Base-by-base conservation (phyloP, 2,888 invertebrate species). In the Kryphioiulus occultus region DNA sequence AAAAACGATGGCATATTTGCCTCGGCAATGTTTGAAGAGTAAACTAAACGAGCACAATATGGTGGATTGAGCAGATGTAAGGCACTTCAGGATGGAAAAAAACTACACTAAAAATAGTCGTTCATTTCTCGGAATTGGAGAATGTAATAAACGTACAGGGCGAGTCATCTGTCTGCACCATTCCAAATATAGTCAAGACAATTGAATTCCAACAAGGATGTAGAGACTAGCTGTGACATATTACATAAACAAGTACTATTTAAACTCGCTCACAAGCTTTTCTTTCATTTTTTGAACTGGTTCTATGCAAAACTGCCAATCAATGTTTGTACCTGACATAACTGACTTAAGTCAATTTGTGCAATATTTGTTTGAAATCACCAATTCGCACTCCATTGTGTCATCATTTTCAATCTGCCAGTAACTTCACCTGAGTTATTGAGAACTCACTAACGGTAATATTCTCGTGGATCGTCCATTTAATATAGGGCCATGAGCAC, bases 1-100 rank as follows among this genome's bases (percentile, higher is more conserved):
- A 59, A 59, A 59, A 59, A 2, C 5, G 53, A 59, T 59, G 53
- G 53, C 53, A 59, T n/a, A n/a, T 59, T 59, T n/a, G 17, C 5
- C 53, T 59, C 53, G 53, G 53, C 53, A 59, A n/a, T 59, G 53
- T 59, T 59, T 59, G n/a, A 59, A 59, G n/a, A 59, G 53, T 59
- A 59, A 59, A n/a, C 53, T 59, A 59, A 59, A 59, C 53, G 53
- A 59, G n/a, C 53, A 19, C 53, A 59, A 59, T 59, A 59, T 59
- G 53, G n/a, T 59, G 53, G 7, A n/a, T 19, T n/a, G 53, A 59
- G n/a, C 53, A 59, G 53, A 59, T 59, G 53, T 17, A n/a, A 59
- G n/a, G n/a, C 53, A 59, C 53, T 59, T 59, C 53, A 5, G 53
- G 53, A 17, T 19, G 3, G 53, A 17, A 12, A 47, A 59, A 59